Conservation (phyloP, 2,888 invertebrate genomes). For the Myopa tessellatipennis region DNA sequence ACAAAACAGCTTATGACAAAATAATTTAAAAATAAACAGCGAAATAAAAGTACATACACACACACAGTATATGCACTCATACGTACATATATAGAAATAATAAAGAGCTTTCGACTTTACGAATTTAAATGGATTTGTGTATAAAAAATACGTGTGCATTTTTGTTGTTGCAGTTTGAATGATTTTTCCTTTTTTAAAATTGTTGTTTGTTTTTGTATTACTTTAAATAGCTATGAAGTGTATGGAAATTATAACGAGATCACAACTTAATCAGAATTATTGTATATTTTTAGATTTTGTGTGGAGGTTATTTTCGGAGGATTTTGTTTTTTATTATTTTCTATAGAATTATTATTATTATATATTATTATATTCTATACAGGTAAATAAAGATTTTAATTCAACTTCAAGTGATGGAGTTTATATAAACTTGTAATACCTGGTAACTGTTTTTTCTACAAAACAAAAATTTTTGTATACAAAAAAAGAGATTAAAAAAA, state of each 20-base stretch:
- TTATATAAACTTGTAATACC: no score
- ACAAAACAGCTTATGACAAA: slow-evolving; percentile 27
- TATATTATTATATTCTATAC: no score
- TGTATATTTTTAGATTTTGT: no score
- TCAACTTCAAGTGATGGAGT: no score
- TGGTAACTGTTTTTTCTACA: no score
- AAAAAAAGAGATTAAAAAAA: no score
- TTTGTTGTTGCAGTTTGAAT: background rate
- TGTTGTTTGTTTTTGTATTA: background rate
- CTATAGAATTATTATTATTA: no score
- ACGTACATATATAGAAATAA: slow-evolving; percentile 33
- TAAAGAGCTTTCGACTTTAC: slow-evolving; percentile 12
- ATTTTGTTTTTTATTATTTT: no score
- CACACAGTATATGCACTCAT: slow-evolving; percentile 34
- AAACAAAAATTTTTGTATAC: no score
- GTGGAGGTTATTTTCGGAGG: no score
- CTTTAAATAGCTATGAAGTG: background rate
- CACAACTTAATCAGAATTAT: no score
- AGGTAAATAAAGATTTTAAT: no score
- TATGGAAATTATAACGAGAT: background rate
- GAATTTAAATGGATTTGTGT: slow-evolving; percentile 18
- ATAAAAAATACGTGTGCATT: slow-evolving; percentile 2
- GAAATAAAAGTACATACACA: slow-evolving; percentile 15
- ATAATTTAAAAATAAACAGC: slow-evolving; percentile 19
- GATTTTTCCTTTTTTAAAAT: background rate